phyloP scores from a whole-genome alignment of 2,888 invertebrate species.

The Cerceris rybyensis region DNA sequence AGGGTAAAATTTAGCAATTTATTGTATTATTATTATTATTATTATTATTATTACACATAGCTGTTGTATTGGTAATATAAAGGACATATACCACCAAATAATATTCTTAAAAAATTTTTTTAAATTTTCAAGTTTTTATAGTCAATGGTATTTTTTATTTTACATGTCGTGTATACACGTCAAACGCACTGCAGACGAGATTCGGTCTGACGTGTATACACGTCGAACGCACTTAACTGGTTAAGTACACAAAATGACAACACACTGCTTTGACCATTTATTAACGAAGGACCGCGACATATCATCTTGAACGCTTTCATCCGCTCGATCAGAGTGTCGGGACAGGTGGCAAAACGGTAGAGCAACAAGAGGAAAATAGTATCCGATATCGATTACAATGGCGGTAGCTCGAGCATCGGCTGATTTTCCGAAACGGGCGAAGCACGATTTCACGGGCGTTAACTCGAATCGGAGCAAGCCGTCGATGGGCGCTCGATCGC shows the following conservation, averaged over 20 bases:
- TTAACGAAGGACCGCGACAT: slow-evolving; percentile 14
- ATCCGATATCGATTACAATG: slow-evolving; percentile 57
- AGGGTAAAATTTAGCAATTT: no score
- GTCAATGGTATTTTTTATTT: no score
- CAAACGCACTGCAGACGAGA: no score
- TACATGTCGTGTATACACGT: no score
- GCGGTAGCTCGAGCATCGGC: slow-evolving; percentile 51
- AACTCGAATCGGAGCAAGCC: slow-evolving; percentile 68
- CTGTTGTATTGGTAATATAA: no score
- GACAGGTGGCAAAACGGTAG: slow-evolving; percentile 51
- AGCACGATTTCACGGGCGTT: slow-evolving; percentile 75
- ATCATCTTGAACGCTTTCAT: slow-evolving; percentile 32
- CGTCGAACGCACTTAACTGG: neutral
- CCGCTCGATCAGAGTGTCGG: slow-evolving; percentile 24
- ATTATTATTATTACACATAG: no score
- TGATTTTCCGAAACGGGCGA: slow-evolving; percentile 69
- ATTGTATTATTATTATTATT: no score
- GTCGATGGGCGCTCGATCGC: slow-evolving; percentile 71
- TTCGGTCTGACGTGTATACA: no score
- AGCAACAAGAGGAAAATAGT: slow-evolving; percentile 55
- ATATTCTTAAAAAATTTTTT: no score
- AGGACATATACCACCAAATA: no score
- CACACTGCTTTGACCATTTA: neutral
- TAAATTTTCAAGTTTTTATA: no score
- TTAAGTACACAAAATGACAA: neutral